A percentile compares a stretch with the other conserved stretches of the same genome.
Conservation (phyloP, 1,140 invertebrate genomes). For the Conus betulinus region DNA sequence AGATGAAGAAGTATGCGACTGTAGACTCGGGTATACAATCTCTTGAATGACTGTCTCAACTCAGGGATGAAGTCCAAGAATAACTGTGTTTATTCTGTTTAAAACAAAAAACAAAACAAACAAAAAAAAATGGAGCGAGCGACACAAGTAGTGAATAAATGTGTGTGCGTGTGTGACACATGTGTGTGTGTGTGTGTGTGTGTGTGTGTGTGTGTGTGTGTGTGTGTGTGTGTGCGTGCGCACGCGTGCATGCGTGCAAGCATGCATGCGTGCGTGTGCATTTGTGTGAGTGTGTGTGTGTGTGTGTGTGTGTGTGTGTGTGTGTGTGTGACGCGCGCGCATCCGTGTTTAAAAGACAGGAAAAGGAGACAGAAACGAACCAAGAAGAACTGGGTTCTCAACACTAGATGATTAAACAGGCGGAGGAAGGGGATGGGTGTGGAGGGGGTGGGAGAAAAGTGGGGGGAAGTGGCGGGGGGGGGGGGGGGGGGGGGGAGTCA, state of each 20-base stretch:
- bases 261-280: neutral
- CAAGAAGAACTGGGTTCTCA: neutral
- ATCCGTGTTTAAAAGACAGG: neutral
- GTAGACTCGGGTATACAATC: too few relatives aligned
- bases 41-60: too few relatives aligned
- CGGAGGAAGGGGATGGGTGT: neutral
- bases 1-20: too few relatives aligned
- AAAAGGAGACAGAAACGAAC: neutral
- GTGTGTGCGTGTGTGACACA: neutral
- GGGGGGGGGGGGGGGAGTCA: too few relatives aligned
- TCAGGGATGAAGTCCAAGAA: too few relatives aligned
- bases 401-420: neutral
- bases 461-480: too few relatives aligned
- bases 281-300: neutral
- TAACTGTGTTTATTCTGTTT: too few relatives aligned
- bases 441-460: neutral
- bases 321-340: too few relatives aligned
- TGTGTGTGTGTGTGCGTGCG: neutral
- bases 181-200: conserved; percentile 1
- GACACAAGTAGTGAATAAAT: neutral
- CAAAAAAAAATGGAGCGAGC: too few relatives aligned
- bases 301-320: neutral
- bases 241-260: neutral
- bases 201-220: conserved; percentile 3
- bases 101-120: too few relatives aligned